These are phyloP conservation scores for Dasyornis broadbenti DNA, from an alignment of 2,113 vertebrate species.

Conservation along the genomic window DNA sequence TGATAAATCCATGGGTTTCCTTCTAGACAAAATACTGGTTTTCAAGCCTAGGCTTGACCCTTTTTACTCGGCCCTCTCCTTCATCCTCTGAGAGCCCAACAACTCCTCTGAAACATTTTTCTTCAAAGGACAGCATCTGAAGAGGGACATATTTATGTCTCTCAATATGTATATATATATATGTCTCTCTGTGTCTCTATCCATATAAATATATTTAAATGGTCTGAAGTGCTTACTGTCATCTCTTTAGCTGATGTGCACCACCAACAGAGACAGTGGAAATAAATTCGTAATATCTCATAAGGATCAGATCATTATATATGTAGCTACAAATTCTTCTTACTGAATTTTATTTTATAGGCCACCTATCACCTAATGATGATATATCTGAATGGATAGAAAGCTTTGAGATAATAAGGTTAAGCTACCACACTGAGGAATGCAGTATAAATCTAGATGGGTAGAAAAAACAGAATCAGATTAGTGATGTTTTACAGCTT, in stretches of 20 bases:
- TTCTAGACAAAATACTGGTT: background rate
- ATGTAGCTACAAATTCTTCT: background rate
- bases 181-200: background rate
- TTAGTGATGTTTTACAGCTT: background rate
- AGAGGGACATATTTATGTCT: background rate
- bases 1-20: background rate
- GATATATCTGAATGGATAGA: background rate
- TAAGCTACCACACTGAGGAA: background rate
- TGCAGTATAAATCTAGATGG: background rate
- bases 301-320: background rate
- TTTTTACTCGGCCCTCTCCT: background rate
- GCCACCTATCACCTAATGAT: background rate
- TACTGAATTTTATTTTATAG: background rate
- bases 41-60: background rate
- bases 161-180: background rate
- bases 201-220: background rate
- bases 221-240: background rate
- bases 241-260: background rate
- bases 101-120: background rate
- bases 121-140: background rate
- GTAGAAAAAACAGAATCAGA: background rate
- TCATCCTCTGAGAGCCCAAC: background rate
- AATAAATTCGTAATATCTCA: background rate
- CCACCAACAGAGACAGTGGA: background rate
- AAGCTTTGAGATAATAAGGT: background rate